Percentiles rank a stretch among this genome's conserved stretches.
These are phyloP conservation scores for Conomelus anceps DNA, from an alignment of 2,888 invertebrate genomes.

Conservation along the genomic window DNA sequence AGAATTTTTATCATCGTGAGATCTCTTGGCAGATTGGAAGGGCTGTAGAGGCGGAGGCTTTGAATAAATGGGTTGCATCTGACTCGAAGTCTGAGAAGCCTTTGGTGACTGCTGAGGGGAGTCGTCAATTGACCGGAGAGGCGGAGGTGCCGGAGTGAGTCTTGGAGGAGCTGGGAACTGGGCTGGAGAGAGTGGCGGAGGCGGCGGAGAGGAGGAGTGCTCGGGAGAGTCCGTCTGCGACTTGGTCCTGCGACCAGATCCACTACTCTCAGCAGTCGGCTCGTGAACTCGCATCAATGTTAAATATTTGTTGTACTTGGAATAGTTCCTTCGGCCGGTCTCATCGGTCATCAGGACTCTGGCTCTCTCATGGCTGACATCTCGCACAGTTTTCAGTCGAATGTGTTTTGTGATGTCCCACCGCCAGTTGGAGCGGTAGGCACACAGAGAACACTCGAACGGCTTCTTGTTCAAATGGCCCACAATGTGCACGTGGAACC, in stretches of 20 bases:
- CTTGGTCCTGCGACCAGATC: slow-evolving; percentile 27
- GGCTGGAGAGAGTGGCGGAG: not conserved
- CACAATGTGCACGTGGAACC: slow-evolving; percentile 90
- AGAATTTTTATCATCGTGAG: slow-evolving; percentile 18
- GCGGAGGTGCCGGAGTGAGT: slow-evolving; percentile 17
- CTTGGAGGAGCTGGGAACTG: slow-evolving; percentile 23
- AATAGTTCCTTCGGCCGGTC: slow-evolving; percentile 82
- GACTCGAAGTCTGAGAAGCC: not conserved
- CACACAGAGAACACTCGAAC: slow-evolving; percentile 90
- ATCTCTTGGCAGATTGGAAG: slow-evolving; percentile 39
- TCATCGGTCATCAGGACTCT: slow-evolving; percentile 87
- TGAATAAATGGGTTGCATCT: slow-evolving; percentile 3
- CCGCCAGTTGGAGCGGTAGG: slow-evolving; percentile 91
- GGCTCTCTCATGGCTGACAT: slow-evolving; percentile 71
- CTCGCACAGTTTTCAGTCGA: slow-evolving; percentile 77
- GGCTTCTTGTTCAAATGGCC: slow-evolving; percentile 89
- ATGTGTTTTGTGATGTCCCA: slow-evolving; percentile 97
- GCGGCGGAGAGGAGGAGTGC: slow-evolving; percentile 7
- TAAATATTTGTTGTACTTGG: slow-evolving; percentile 86
- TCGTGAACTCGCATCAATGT: slow-evolving; percentile 54
- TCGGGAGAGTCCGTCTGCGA: slow-evolving; percentile 15
- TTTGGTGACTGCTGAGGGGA: slow-evolving; percentile 26
- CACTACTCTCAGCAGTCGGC: slow-evolving; percentile 32
- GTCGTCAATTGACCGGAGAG: slow-evolving; percentile 7
- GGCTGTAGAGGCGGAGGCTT: slow-evolving; percentile 24